Conservation (phyloP, 2,888 invertebrate genomes). For the Euzetes globulus region DNA sequence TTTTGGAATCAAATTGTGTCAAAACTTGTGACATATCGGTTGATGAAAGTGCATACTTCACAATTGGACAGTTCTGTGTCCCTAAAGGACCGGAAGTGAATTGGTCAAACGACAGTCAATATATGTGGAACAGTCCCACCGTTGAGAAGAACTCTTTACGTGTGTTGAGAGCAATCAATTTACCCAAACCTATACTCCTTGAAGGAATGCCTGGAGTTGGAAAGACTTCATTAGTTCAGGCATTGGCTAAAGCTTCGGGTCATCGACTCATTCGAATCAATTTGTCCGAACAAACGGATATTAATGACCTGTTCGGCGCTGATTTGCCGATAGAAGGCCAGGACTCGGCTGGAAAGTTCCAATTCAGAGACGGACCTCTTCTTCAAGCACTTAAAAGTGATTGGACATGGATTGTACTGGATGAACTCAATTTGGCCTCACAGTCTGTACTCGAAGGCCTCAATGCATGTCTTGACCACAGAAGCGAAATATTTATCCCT, state of each 20-base stretch:
- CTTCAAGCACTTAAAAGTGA: slow-evolving; percentile 81
- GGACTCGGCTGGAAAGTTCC: slow-evolving; percentile 62
- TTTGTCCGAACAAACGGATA: slow-evolving; percentile 96
- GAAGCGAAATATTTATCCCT: slow-evolving; percentile 90
- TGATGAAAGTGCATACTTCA: slow-evolving; percentile 30
- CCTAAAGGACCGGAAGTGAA: slow-evolving; percentile 31
- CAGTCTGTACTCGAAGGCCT: slow-evolving; percentile 97
- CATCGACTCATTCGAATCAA: slow-evolving; percentile 84
- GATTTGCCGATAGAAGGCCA: slow-evolving; percentile 85
- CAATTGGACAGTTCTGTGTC: slow-evolving; percentile 42
- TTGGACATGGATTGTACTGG: slow-evolving; percentile 79
- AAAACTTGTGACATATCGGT: background rate
- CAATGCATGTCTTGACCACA: slow-evolving; percentile 95
- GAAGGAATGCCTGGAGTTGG: slow-evolving; percentile 98
- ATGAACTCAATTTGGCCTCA: slow-evolving; percentile 95
- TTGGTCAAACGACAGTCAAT: background rate
- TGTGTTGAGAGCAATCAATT: slow-evolving; percentile 75
- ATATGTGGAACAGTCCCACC: slow-evolving; percentile 52
- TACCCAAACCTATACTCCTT: slow-evolving; percentile 74
- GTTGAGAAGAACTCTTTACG: slow-evolving; percentile 73
- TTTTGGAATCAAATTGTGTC: background rate
- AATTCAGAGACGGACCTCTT: slow-evolving; percentile 93
- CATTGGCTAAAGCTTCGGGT: slow-evolving; percentile 74
- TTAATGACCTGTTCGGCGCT: slow-evolving; percentile 94
- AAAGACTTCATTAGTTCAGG: slow-evolving; percentile 88